Conservation (phyloP, 1,140 invertebrate species). For the Goniozus legneri region DNA sequence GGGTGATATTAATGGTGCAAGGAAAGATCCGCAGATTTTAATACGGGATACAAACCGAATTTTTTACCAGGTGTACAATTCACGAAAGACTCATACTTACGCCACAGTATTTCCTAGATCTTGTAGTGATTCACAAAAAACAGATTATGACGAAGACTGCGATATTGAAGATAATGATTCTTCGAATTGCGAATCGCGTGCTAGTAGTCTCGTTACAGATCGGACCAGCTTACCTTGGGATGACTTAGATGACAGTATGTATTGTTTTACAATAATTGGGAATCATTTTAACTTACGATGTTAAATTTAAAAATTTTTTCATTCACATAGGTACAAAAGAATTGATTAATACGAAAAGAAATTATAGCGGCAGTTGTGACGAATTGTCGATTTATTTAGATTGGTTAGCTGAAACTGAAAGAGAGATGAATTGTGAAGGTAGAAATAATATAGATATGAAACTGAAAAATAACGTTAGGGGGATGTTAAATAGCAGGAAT, state of each 20-base stretch:
- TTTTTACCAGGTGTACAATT: conserved; percentile 68
- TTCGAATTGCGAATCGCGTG: conserved; percentile 33
- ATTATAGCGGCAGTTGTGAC: conserved; percentile 8
- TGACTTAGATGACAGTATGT: conserved; percentile 36
- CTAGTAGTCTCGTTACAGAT: conserved; percentile 36
- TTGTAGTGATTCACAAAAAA: conserved; percentile 25
- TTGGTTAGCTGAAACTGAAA: conserved; percentile 11
- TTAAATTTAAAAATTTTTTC: not conserved
- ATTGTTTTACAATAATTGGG: not conserved
- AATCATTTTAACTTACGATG: not conserved
- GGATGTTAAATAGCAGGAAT: conserved; percentile 2
- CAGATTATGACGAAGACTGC: conserved; percentile 23
- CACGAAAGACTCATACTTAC: conserved; percentile 60
- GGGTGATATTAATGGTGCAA: conserved; percentile 66
- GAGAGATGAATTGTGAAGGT: conserved; percentile 11
- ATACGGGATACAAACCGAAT: conserved; percentile 81
- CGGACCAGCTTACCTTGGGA: conserved; percentile 39
- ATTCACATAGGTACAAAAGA: not conserved
- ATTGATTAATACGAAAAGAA: conserved; percentile 4
- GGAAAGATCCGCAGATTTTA: conserved; percentile 75
- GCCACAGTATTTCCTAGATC: conserved; percentile 53
- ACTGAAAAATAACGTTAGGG: not conserved
- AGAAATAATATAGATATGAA: conserved; percentile 1
- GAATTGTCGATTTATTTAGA: conserved; percentile 20
- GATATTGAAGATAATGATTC: conserved; percentile 22